Percentiles rank a stretch among this genome's conserved stretches.
Evolutionary conservation across 2,888 invertebrate genomes (phyloP).

Genomic region (Ochropleura leucogaster): DNA sequence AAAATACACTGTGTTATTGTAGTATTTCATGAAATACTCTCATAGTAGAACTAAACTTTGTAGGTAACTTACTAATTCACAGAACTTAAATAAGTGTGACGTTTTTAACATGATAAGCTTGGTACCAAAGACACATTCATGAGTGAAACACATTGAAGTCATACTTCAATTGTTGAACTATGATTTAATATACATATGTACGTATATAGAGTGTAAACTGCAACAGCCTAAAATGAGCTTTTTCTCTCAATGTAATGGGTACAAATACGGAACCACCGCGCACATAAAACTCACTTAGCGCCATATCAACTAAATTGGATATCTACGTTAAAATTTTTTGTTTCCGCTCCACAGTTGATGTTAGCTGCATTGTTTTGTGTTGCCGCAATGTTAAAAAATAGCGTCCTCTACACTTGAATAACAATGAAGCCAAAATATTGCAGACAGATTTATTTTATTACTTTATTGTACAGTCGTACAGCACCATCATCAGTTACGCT

Average conservation of each 20-base stretch:
- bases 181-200: background rate
- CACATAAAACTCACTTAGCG: conserved; percentile 33
- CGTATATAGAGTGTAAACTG: background rate
- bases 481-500: conserved; percentile 62
- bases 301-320: conserved; percentile 66
- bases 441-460: conserved; percentile 65
- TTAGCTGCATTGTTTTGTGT: conserved; percentile 75
- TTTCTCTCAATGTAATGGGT: background rate
- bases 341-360: conserved; percentile 74
- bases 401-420: conserved; percentile 76
- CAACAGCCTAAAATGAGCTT: background rate
- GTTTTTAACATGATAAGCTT: background rate
- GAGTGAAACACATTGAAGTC: background rate
- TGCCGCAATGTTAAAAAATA: conserved; percentile 74
- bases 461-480: conserved; percentile 51
- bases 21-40: conserved; percentile 16
- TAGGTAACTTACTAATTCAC: conserved; percentile 16
- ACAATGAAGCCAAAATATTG: conserved; percentile 70
- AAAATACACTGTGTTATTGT: conserved; percentile 16
- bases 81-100: conserved; percentile 33
- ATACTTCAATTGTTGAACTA: background rate
- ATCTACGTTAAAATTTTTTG: conserved; percentile 72
- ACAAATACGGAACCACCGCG: conserved; percentile 50
- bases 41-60: conserved; percentile 30
- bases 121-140: background rate